Base-by-base conservation (phyloP, 2,888 invertebrate species). In the Lutraria lutraria region DNA sequence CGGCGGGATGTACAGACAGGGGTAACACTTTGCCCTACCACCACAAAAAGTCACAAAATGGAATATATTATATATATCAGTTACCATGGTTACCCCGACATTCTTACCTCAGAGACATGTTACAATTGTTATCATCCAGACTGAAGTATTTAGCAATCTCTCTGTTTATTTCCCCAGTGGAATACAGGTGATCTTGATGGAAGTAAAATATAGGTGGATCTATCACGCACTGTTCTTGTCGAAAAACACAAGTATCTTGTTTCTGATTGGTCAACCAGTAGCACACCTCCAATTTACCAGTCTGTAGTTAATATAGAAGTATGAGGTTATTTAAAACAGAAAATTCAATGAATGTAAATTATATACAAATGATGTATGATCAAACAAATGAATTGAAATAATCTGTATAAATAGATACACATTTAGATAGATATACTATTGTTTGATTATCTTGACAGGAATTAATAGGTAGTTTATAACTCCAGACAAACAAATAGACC, bases 111-210 rank as follows among this genome's bases (percentile, higher is more conserved):
- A 84, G 76, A 54, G 76, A 72, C 1, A n/a, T 72, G 31, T 63
- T 84, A 52, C 92, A 92, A 43, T 82, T 83, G 19, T 34, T 83
- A 53, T 92, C 87, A 60, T 89, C 91, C 12, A 53, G 53, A 53
- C 92, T 92, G 89, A 96, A 95, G 90, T 91, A 94, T 25, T 92
- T 92, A 6, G 96, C 95, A 8, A 96, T 90, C 85, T 95, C 95
- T 63, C 92, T 84, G 93, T 94, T 95, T 87, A 96, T 94, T 19
- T 95, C 95, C 0, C 72, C 25, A 54, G 88, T 89, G 8, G 92
- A 91, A 19, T 88, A 87, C 13, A 94, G 88, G 83, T 93, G 91
- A 10, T 95, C 93, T 72, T 92, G 87, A 54, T 94, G 94, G 68
- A 96, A 93, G 89, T 93, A 94, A 90, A 96, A 95, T 53, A 88